Base-by-base conservation (phyloP, 2,797 vertebrate genomes). In the Scomberomorus guttatus region DNA sequence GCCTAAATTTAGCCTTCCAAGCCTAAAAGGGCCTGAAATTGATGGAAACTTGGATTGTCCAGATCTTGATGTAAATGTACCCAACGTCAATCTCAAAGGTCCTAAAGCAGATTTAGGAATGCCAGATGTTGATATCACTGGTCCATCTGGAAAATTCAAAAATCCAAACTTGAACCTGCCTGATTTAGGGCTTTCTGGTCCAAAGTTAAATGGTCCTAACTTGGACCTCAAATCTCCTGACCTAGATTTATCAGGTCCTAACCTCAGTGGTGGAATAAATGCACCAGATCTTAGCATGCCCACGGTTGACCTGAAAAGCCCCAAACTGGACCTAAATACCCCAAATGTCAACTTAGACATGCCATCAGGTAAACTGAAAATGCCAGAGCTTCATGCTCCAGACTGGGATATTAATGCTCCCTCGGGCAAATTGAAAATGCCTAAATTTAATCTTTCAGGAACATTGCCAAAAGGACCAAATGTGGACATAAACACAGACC, bases 351-450 rank as follows among this genome's bases (percentile, higher is more conserved):
- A 84, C 20, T 4, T 75, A 5, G 60, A 71, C 65, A 71, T 79
- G 27, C 89, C 87, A 2, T 82, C 82, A 18, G 87, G 86, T 1
- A 90, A 91, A 76, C 1, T 92, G 20, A 92, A 84, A 62, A 90
- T 90, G 81, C 87, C 90, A 48, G 37, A 83, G 20, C 54, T 90
- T 52, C 3, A 81, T 27, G 51, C 22, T 65, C 87, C 90, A 68
- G 73, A 91, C 59, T 89, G 73, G 79, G 84, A 91, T 81, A 8
- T 80, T 8, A 57, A 80, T 37, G 65, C 32, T 32, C 87, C 87
- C 1, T 87, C 80, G 1, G 81, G 83, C 1, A 92, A 90, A 82
- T 3, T 90, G 10, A 92, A 83, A 71, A 85, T 82, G 72, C 84
- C 90, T 0, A 79, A 71, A 37, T 74, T 90, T 0, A 84, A 80